phyloP scores from a whole-genome alignment of 2,113 vertebrate genomes.

The Nestor notabilis region DNA sequence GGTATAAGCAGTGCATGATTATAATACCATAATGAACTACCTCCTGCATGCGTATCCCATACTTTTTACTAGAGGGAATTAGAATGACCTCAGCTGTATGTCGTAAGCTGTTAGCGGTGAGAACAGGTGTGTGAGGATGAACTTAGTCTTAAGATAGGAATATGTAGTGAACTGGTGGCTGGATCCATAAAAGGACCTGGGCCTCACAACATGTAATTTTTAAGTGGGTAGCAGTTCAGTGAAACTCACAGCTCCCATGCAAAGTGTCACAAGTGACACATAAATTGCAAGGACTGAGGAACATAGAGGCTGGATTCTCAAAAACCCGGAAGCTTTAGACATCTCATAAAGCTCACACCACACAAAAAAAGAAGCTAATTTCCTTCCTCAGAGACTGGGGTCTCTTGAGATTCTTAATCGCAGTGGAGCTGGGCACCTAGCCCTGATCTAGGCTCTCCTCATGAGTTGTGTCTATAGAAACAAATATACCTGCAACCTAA shows the following conservation, averaged over 20 bases:
- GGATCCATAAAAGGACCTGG: background rate
- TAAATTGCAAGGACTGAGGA: background rate
- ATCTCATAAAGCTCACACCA: background rate
- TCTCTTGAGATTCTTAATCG: background rate
- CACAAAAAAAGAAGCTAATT: background rate
- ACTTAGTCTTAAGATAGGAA: background rate
- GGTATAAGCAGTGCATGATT: constrained; percentile 60
- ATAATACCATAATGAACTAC: constrained; percentile 67
- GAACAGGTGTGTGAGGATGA: background rate
- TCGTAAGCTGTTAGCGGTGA: constrained; percentile 39
- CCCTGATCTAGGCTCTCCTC: background rate
- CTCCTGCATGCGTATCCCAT: constrained; percentile 12
- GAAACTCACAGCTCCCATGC: background rate
- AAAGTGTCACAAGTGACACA: accelerated
- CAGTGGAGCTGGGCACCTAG: background rate
- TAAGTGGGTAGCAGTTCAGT: background rate
- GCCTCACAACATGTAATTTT: background rate
- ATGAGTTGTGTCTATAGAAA: accelerated
- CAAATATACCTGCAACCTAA: background rate
- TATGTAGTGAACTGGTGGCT: background rate
- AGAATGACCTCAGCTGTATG: constrained; percentile 43
- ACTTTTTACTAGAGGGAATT: constrained; percentile 43
- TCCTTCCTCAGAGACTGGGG: background rate
- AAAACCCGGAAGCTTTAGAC: background rate
- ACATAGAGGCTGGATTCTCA: background rate